Conservation (phyloP, 1,140 invertebrate species). For the Microplitis mediator region DNA sequence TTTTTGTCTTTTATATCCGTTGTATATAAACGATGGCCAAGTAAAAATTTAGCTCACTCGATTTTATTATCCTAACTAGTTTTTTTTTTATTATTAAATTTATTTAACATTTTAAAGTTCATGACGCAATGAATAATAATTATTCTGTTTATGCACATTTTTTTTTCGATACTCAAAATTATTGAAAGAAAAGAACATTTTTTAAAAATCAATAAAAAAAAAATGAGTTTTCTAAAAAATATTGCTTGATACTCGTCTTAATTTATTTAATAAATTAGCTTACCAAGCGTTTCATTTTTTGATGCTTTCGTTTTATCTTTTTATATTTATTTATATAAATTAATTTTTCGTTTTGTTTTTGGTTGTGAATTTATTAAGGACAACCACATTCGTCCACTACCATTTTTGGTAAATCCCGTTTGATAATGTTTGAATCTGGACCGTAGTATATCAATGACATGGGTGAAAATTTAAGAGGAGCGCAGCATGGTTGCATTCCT, state of each 20-base stretch:
- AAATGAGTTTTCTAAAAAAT: too few species aligned
- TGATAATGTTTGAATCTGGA: slow-evolving; percentile 88
- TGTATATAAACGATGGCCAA: too few species aligned
- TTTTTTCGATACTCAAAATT: too few species aligned
- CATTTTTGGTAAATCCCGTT: slow-evolving; percentile 94
- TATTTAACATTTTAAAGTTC: too few species aligned
- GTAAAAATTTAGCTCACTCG: slow-evolving; percentile 6
- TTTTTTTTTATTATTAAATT: not conserved
- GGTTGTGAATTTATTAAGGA: slow-evolving; percentile 65
- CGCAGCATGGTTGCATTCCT: slow-evolving; percentile 88
- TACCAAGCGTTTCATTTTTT: too few species aligned
- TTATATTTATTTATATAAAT: not conserved
- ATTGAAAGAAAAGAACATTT: too few species aligned
- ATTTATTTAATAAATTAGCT: too few species aligned
- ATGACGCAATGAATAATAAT: too few species aligned
- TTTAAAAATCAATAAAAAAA: too few species aligned
- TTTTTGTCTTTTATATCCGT: too few species aligned
- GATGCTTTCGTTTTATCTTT: not conserved
- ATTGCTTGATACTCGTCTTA: too few species aligned
- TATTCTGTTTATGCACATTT: too few species aligned
- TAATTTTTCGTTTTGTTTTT: not conserved
- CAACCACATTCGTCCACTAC: slow-evolving; percentile 95
- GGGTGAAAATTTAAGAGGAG: slow-evolving; percentile 89
- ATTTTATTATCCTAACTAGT: slow-evolving; percentile 27
- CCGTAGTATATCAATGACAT: slow-evolving; percentile 95